phyloP scores from a whole-genome alignment of 1,140 invertebrate species.

The Dryas iulia region DNA sequence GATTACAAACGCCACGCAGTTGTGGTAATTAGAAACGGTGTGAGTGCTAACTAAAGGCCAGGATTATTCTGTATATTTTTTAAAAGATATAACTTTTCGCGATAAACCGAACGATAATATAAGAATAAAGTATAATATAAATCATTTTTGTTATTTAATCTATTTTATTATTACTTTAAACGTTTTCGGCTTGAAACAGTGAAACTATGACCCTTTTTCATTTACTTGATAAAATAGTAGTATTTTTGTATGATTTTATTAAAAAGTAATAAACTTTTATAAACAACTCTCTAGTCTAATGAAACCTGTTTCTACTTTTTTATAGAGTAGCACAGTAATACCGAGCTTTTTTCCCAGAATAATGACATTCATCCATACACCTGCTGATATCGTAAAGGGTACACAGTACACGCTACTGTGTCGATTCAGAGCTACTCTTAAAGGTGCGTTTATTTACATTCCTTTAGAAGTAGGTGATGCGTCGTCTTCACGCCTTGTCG shows the following conservation, averaged over 20 bases:
- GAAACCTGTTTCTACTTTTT: not conserved
- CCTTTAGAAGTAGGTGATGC: slow-evolving; percentile 63
- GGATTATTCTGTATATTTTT: slow-evolving; percentile 23
- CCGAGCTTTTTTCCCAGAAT: slow-evolving; percentile 14
- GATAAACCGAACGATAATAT: too few species aligned
- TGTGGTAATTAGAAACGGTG: slow-evolving; percentile 53
- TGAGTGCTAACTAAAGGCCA: slow-evolving; percentile 22
- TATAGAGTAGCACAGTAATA: not conserved
- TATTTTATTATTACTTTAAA: too few species aligned
- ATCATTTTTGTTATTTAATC: too few species aligned
- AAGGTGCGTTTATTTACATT: slow-evolving; percentile 65
- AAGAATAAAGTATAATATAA: not conserved
- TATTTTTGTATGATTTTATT: too few species aligned
- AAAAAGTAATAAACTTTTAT: too few species aligned
- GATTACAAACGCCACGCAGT: slow-evolving; percentile 44
- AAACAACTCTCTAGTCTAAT: not conserved
- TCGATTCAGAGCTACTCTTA: slow-evolving; percentile 60
- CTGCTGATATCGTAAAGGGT: slow-evolving; percentile 37
- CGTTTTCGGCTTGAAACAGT: too few species aligned
- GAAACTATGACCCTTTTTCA: too few species aligned
- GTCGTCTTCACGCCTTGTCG: slow-evolving; percentile 55
- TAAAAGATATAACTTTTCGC: too few species aligned
- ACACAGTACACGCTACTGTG: slow-evolving; percentile 20
- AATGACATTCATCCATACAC: slow-evolving; percentile 18
- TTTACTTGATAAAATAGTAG: too few species aligned